phyloP scores from a whole-genome alignment of 2,113 vertebrate genomes.

The Narcine bancroftii region DNA sequence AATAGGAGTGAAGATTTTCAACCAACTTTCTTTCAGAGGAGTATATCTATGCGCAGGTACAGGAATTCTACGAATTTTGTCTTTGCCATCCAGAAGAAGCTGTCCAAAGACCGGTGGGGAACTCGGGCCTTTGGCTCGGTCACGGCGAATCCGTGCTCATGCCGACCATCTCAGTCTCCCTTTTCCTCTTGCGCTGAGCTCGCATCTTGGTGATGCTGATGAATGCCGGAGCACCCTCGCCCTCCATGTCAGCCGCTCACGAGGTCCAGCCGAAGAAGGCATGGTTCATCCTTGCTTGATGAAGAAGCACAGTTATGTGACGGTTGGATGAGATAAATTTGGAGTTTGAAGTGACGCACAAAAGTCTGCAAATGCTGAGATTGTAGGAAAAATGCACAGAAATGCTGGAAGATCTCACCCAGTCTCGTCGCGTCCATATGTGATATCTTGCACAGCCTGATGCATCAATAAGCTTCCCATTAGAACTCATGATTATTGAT shows the following conservation, averaged over 20 bases:
- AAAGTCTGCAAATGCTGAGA: no score
- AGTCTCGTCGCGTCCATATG: no score
- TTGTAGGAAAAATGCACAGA: no score
- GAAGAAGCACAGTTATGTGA: background rate
- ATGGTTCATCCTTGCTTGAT: background rate
- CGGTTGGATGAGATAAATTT: background rate
- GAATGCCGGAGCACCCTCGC: conserved; percentile 53
- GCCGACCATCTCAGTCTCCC: conserved; percentile 35
- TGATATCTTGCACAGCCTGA: background rate
- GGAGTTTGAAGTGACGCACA: no score
- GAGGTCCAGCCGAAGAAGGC: background rate
- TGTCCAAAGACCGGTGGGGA: conserved; percentile 73
- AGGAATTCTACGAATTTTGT: conserved; percentile 70
- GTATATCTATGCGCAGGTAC: conserved; percentile 88
- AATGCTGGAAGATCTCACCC: no score
- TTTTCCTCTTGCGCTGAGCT: conserved; percentile 53
- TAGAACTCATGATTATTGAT: background rate
- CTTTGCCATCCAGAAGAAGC: conserved; percentile 57
- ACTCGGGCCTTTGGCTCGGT: conserved; percentile 71
- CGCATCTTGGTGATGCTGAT: conserved; percentile 55
- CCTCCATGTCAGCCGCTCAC: conserved; percentile 21
- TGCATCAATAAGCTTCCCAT: background rate
- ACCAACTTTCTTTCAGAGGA: conserved; percentile 91
- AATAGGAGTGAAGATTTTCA: conserved; percentile 89
- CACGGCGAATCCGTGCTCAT: conserved; percentile 65